Evolutionary conservation across 2,888 invertebrate genomes (phyloP).

Genomic region (Andrena praecox): DNA sequence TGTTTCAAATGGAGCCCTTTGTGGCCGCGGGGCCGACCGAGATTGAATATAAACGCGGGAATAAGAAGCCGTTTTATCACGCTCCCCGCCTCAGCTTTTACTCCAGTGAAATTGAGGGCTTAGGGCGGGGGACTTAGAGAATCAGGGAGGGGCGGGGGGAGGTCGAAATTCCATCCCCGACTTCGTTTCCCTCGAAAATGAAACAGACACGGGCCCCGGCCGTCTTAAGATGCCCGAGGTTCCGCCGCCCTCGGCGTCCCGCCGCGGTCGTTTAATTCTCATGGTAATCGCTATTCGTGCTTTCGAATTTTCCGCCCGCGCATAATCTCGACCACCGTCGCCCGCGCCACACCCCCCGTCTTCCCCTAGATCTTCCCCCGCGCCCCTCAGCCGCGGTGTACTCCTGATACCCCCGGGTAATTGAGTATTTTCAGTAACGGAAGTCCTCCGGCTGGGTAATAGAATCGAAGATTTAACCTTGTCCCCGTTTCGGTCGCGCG

Average conservation of each 20-base stretch:
- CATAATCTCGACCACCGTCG: constrained; percentile 27
- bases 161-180: constrained; percentile 57
- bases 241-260: constrained; percentile 13
- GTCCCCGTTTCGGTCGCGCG: constrained; percentile 1
- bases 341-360: background rate
- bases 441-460: constrained; percentile 46
- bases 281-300: constrained; percentile 64
- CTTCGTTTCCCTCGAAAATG: constrained; percentile 69
- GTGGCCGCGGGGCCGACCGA: constrained; percentile 76
- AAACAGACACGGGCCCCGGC: constrained; percentile 56
- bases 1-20: constrained; percentile 83
- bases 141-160: constrained; percentile 62
- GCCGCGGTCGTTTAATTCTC: constrained; percentile 62
- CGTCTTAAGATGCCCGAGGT: constrained; percentile 18
- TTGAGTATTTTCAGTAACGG: constrained; percentile 46
- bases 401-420: constrained; percentile 24
- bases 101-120: constrained; percentile 84
- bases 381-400: background rate
- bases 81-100: constrained; percentile 80
- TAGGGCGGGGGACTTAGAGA: constrained; percentile 77
- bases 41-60: constrained; percentile 85
- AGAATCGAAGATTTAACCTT: constrained; percentile 49
- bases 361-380: background rate
- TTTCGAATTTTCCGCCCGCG: constrained; percentile 55
- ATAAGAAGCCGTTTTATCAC: constrained; percentile 84